phyloP scores from a whole-genome alignment of 1,140 invertebrate genomes.

The Danaus melanippus region DNA sequence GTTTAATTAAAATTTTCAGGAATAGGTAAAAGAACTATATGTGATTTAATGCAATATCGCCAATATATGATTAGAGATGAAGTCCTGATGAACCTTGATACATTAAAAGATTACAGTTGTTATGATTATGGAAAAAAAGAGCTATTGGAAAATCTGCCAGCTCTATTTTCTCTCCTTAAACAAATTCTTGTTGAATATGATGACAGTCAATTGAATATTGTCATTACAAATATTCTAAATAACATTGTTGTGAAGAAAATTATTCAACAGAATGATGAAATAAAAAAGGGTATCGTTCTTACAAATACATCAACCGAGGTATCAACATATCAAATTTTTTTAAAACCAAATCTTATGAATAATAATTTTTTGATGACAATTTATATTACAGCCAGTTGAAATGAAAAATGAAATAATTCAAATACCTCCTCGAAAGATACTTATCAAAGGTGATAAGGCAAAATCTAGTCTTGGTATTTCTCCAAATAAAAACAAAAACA shows the following conservation, averaged over 20 bases:
- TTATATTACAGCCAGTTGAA: slow-evolving; percentile 20
- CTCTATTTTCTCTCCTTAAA: slow-evolving; percentile 38
- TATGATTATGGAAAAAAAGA: slow-evolving; percentile 34
- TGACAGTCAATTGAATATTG: slow-evolving; percentile 49
- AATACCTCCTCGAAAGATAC: slow-evolving; percentile 27
- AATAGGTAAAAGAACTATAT: slow-evolving; percentile 35
- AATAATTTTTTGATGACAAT: slow-evolving; percentile 29
- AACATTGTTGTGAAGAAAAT: slow-evolving; percentile 41
- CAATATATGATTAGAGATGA: slow-evolving; percentile 47
- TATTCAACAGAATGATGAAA: slow-evolving; percentile 20
- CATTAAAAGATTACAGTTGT: slow-evolving; percentile 39
- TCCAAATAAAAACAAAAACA: slow-evolving; percentile 25
- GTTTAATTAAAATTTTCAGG: slow-evolving; percentile 29
- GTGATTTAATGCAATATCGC: slow-evolving; percentile 32
- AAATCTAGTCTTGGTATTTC: slow-evolving; percentile 22
- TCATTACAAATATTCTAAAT: slow-evolving; percentile 42
- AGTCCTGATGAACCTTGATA: slow-evolving; percentile 43
- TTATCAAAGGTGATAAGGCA: slow-evolving; percentile 26
- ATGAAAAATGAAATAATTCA: slow-evolving; percentile 36
- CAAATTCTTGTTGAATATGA: slow-evolving; percentile 42
- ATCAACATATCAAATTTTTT: slow-evolving; percentile 4
- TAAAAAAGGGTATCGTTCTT: slow-evolving; percentile 21
- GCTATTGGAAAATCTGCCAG: slow-evolving; percentile 26
- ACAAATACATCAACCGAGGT: slow-evolving; percentile 45
- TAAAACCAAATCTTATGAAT: slow-evolving; percentile 2